Base-by-base conservation (phyloP, 1,140 invertebrate genomes). In the Zaprionus inermis region DNA sequence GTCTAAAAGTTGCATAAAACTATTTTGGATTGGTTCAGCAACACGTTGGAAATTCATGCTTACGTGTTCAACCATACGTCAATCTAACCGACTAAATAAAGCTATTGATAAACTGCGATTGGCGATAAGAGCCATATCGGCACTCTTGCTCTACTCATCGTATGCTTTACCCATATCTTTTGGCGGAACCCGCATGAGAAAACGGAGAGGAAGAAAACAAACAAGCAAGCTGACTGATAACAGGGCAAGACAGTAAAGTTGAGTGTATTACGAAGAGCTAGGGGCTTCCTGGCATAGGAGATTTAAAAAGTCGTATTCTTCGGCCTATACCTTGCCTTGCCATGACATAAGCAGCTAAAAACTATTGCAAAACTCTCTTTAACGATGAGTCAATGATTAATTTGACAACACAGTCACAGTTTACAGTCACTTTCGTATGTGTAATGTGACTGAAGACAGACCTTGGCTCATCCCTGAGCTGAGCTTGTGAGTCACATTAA, bases 31-130 rank as follows among this genome's bases (percentile, higher is more conserved):
- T 12, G 38, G 16, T 44, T 44, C n/a, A 44, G 1, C 14, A 44
- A 44, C 38, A 44, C 38, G 14, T 64, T 32, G 20, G 24, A 12
- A 32, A 56, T 14, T 22, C 24, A 9, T 41, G 52, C 36, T 30
- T 66, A 66, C 51, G 63, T 66, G 63, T 46, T 56, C 16, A 38
- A 63, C 34, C 54, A 58, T 67, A 71, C 79, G 72, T 82, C 83
- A 82, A 82, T 72, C 51, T 63, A 74, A 76, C 69, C 60, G 75
- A 77, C 63, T 49, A 85, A 75, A 81, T 76, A 79, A 76, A 79
- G 68, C 76, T 76, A 86, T 85, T 88, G 82, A 86, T 86, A 86
- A 76, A 72, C 72, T 71, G 59, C 76, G 68, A 82, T 78, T 61
- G 38, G 59, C 68, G 82, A 86, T 86, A 82, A 86, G 79, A 78